Evolutionary conservation across 2,888 invertebrate genomes (phyloP), one percentile per base, ranked within the genome.

Genomic region (Tryphoninae sp.): DNA sequence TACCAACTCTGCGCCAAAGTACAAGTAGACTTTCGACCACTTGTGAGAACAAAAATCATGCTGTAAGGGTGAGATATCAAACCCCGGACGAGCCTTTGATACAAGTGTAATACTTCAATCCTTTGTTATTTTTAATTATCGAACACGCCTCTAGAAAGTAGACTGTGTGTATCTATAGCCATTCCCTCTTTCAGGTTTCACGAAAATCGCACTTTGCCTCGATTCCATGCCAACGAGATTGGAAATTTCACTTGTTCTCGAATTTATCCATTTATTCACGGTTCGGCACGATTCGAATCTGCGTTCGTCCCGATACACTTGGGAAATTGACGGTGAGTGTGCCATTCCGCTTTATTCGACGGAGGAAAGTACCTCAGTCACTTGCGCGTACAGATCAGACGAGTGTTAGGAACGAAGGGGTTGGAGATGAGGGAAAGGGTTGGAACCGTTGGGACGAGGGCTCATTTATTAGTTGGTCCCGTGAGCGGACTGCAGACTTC

Each of bases 381-480:
- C 23, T 73, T 51, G 26, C 33, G 23, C 33, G 51, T 22, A 45
- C 40, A 67, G 40, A 16, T 59, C 16, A 49, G n/a, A 11, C 9
- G 51, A 19, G 33, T 7, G 40, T 59, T 3, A 7, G 8, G 33
- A 58, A 11, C 33, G 51, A 26, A 22, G 9, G 23, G 68, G 13
- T 2, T 11, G 33, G 65, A 55, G 59, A 4, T 23, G 11, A 2
- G 23, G 3, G 23, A 7, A n/a, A 13, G 59, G 59, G 59, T 7
- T 22, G 61, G 53, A 49, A 22, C 53, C 61, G 65, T 58, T 67
- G 61, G 42, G 49, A 69, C 55, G 55, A 49, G 68, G 73, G 76
- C 62, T 76, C 78, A 82, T 82, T 76, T 79, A 82, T 82, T 79
- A 82, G 82, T 76, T 61, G 68, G 79, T 79, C 79, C 68, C 76